A percentile compares a stretch with the other conserved stretches of the same genome.
These are phyloP conservation scores for Acipenser transmontanus DNA, from an alignment of 2,797 vertebrate genomes.

Conservation along the genomic window DNA sequence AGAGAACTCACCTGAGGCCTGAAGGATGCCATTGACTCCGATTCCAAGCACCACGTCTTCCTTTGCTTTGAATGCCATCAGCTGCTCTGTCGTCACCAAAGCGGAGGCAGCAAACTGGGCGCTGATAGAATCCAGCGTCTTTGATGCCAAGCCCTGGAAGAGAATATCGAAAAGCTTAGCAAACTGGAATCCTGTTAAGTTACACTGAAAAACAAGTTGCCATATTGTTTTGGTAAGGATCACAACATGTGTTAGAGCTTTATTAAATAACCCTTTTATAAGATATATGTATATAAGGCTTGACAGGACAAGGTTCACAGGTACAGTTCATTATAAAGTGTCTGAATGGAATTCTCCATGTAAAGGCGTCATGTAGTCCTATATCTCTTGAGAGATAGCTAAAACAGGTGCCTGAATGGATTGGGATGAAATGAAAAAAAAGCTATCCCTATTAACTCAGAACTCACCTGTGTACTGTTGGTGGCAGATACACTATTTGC, in stretches of 20 bases:
- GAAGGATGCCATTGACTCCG: slow-evolving; percentile 90
- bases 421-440: background rate
- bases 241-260: no score
- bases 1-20: slow-evolving; percentile 77
- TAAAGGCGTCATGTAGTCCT: no score
- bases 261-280: no score
- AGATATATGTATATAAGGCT: no score
- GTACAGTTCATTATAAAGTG: no score
- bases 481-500: slow-evolving; percentile 75
- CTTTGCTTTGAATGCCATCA: slow-evolving; percentile 90
- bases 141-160: slow-evolving; percentile 77
- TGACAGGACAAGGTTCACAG: no score
- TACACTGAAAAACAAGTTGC: no score
- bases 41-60: slow-evolving; percentile 86
- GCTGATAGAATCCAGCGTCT: slow-evolving; percentile 85
- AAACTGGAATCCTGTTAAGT: background rate
- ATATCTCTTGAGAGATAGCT: no score
- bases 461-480: slow-evolving; percentile 76
- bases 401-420: background rate
- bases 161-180: no score
- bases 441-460: no score
- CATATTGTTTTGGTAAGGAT: no score
- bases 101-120: slow-evolving; percentile 94
- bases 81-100: slow-evolving; percentile 83
- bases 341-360: no score